phyloP scores from a whole-genome alignment of 2,113 vertebrate genomes.

The Meleagris gallopavo region DNA sequence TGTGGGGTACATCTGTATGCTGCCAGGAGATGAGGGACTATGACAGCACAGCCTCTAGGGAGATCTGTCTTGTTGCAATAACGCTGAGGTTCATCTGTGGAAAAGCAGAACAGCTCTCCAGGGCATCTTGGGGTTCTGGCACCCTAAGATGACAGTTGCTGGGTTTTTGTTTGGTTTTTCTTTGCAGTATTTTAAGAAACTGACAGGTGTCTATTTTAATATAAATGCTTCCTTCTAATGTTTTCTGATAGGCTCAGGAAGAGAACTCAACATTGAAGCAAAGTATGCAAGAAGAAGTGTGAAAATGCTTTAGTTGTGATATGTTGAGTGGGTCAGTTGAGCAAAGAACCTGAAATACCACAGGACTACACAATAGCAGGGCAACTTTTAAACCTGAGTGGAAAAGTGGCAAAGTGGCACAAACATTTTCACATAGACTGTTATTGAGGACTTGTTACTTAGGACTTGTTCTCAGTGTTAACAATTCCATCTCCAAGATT shows the following conservation, averaged over 20 bases:
- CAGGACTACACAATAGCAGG: not conserved
- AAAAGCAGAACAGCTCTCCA: not conserved
- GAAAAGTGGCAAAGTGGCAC: not conserved
- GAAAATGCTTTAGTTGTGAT: not conserved
- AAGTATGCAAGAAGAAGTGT: not conserved
- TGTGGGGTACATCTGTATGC: accelerated
- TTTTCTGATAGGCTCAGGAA: not conserved
- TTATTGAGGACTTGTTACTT: not conserved
- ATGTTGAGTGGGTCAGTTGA: not conserved
- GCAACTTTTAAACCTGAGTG: not conserved
- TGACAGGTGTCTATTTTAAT: not conserved
- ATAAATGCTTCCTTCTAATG: not conserved
- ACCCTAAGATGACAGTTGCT: not conserved
- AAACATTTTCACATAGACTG: not conserved
- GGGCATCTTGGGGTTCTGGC: not conserved
- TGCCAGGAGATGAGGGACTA: not conserved
- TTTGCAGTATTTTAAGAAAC: not conserved
- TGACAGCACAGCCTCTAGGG: not conserved
- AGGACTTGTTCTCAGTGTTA: not conserved
- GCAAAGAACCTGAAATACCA: not conserved
- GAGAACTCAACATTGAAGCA: not conserved
- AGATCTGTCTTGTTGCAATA: not conserved
- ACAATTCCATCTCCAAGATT: not conserved
- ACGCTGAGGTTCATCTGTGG: not conserved
- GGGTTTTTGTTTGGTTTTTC: not conserved